phyloP scores from a whole-genome alignment of 2,113 vertebrate genomes.

The Arothron firmamentum region DNA sequence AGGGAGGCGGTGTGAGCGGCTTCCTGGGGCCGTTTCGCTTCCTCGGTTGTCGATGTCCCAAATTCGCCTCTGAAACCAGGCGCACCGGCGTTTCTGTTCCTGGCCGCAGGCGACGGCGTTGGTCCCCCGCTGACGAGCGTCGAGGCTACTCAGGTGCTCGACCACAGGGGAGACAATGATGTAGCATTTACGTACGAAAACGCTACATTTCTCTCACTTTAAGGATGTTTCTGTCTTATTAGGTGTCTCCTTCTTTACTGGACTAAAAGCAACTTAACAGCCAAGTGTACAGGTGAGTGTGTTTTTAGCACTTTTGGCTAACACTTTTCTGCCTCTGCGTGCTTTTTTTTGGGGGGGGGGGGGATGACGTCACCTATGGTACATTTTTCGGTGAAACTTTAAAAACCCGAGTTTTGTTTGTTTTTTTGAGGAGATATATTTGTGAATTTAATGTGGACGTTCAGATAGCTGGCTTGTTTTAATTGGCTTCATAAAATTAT shows the following conservation, averaged over 20 bases:
- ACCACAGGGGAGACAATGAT: neutral
- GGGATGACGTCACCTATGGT: too few relatives aligned
- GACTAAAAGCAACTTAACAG: conserved; percentile 6
- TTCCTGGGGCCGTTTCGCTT: neutral
- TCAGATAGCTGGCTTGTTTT: too few relatives aligned
- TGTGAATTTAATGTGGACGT: neutral
- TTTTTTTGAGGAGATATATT: conserved; percentile 10
- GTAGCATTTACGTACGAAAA: too few relatives aligned
- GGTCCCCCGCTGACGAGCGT: conserved; percentile 11
- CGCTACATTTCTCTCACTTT: too few relatives aligned
- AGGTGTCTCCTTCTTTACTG: neutral
- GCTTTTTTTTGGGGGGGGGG: neutral
- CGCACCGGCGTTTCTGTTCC: neutral
- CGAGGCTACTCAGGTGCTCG: conserved; percentile 57
- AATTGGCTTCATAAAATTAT: too few relatives aligned
- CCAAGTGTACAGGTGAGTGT: conserved; percentile 45
- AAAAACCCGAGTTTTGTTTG: neutral
- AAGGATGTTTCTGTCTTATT: neutral
- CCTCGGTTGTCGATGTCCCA: neutral
- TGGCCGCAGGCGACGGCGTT: too few relatives aligned
- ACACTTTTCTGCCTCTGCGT: neutral
- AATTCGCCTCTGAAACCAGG: conserved; percentile 3
- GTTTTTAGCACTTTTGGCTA: neutral
- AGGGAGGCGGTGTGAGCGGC: conserved; percentile 5
- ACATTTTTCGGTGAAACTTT: conserved; percentile 30